Conservation (phyloP, 2,797 vertebrate species). For the Peromyscus eremicus region DNA sequence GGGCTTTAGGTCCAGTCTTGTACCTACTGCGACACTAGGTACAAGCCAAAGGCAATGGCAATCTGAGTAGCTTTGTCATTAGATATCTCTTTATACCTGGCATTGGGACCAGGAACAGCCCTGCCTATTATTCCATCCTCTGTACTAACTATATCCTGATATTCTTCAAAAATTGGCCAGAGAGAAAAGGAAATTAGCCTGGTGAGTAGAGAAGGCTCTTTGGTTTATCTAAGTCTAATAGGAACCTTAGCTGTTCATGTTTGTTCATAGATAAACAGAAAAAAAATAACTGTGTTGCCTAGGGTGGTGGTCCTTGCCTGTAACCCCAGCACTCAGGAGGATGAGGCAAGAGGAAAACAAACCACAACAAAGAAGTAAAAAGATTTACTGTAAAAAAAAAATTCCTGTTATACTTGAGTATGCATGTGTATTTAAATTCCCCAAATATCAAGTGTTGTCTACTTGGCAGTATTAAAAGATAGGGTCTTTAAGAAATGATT, state of each 20-base stretch:
- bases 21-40: neutral
- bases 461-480: neutral
- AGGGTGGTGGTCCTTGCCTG: neutral
- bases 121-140: neutral
- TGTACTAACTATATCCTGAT: neutral
- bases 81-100: neutral
- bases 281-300: neutral
- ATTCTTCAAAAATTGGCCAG: conserved; percentile 25
- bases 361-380: neutral
- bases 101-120: neutral
- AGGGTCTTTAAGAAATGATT: neutral
- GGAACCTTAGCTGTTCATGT: neutral
- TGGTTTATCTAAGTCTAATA: neutral
- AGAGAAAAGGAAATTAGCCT: neutral
- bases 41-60: neutral
- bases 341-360: neutral
- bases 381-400: neutral
- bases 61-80: neutral
- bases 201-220: neutral
- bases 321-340: neutral
- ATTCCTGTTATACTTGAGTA: neutral
- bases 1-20: neutral
- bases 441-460: neutral
- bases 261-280: neutral
- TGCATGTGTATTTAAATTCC: neutral